phyloP scores from a whole-genome alignment of 2,113 vertebrate genomes.

The Uria lomvia region DNA sequence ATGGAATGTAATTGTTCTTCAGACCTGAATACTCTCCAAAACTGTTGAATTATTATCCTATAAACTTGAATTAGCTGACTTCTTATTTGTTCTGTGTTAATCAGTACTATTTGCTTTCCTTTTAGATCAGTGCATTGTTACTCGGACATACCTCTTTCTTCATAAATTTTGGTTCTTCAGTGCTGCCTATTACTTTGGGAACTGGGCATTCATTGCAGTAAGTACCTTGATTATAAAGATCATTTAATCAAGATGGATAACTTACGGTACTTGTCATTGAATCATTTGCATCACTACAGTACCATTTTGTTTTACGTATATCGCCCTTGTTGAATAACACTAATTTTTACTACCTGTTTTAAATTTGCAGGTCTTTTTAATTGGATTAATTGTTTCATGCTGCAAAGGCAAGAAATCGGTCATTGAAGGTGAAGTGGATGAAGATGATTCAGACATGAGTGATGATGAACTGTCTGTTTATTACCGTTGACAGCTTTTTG shows the following conservation, averaged over 20 bases:
- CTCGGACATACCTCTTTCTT: constrained; percentile 93
- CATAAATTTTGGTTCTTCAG: constrained; percentile 99
- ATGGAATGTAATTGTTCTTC: not conserved
- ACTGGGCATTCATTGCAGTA: constrained; percentile 96
- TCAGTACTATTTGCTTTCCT: not conserved
- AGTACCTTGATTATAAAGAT: constrained; percentile 60
- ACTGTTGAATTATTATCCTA: not conserved
- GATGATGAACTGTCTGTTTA: constrained; percentile 83
- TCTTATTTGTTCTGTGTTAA: not conserved
- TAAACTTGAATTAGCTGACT: not conserved
- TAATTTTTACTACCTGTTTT: not conserved
- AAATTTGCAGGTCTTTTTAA: constrained; percentile 84
- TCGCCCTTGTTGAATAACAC: not conserved
- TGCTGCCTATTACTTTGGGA: constrained; percentile 96
- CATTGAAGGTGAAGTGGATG: constrained; percentile 93
- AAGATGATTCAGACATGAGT: constrained; percentile 92
- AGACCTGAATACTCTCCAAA: not conserved
- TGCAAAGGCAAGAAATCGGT: constrained; percentile 97
- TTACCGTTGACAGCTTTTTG: constrained; percentile 48
- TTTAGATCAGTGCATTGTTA: constrained; percentile 93
- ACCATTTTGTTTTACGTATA: not conserved
- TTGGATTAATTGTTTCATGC: constrained; percentile 92
- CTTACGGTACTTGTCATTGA: not conserved
- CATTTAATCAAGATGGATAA: not conserved
- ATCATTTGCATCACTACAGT: not conserved